Evolutionary conservation across 2,113 vertebrate genomes (phyloP).

Genomic region (Chlorodrepanis virens): DNA sequence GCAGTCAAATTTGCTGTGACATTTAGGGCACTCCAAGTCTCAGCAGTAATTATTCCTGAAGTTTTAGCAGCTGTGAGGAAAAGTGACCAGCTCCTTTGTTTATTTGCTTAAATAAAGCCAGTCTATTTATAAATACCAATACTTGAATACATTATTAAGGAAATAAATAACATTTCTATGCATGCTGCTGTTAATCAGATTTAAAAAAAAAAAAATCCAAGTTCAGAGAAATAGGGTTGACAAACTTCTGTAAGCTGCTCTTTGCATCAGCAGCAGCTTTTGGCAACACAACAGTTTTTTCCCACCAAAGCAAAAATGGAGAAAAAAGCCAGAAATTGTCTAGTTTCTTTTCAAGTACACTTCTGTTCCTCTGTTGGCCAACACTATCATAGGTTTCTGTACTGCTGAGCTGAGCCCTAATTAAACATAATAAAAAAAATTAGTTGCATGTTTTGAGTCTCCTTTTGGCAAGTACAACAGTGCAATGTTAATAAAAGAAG

Average conservation of each 20-base stretch:
- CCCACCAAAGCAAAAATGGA: constrained; percentile 29
- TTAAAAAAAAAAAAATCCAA: neutral
- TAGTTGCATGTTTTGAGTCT: constrained; percentile 56
- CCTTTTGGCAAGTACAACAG: constrained; percentile 56
- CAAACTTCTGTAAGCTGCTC: neutral
- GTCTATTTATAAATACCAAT: neutral
- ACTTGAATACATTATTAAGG: neutral
- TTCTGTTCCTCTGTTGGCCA: constrained; percentile 27
- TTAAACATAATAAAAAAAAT: constrained; percentile 66
- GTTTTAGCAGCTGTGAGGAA: neutral
- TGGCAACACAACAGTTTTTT: constrained; percentile 22
- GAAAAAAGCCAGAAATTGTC: neutral
- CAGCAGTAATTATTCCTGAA: neutral
- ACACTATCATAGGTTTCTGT: neutral
- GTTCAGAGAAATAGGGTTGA: neutral
- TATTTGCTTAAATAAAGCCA: neutral
- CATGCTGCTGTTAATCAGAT: neutral
- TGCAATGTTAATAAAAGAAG: constrained; percentile 61
- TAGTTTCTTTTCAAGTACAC: constrained; percentile 4
- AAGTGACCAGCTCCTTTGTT: neutral
- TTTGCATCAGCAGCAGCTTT: constrained; percentile 2
- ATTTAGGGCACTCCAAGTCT: neutral
- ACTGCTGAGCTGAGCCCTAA: constrained; percentile 53
- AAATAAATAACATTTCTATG: neutral
- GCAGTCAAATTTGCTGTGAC: neutral